These are phyloP conservation scores for Hippoglossus stenolepis DNA, from an alignment of 2,113 vertebrate species.

Conservation along the genomic window DNA sequence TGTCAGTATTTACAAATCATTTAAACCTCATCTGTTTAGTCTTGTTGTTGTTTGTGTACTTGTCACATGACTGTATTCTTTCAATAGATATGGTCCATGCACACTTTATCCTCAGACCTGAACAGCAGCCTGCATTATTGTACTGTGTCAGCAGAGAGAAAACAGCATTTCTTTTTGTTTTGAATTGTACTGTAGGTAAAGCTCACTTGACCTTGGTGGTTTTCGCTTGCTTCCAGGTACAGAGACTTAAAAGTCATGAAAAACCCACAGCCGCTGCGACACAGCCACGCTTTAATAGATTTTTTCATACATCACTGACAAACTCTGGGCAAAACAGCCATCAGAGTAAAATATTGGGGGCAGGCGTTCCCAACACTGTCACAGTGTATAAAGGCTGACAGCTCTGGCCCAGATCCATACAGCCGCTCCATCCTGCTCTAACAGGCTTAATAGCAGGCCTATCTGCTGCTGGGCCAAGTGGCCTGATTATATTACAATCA, in stretches of 20 bases:
- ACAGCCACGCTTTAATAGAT: conserved; percentile 89
- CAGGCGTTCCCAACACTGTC: conserved; percentile 77
- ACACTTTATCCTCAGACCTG: background rate
- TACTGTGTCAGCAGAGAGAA: background rate
- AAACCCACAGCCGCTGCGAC: conserved; percentile 81
- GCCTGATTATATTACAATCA: conserved; percentile 66
- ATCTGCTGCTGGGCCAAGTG: conserved; percentile 47
- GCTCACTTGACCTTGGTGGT: conserved; percentile 75
- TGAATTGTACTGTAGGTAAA: background rate
- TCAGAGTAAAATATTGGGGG: conserved; percentile 71
- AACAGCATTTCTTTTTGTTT: background rate
- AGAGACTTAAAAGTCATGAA: conserved; percentile 35
- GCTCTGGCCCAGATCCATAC: conserved; percentile 57
- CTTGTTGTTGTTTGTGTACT: background rate
- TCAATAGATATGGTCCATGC: background rate
- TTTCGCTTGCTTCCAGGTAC: conserved; percentile 40
- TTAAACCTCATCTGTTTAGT: background rate
- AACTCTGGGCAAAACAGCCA: conserved; percentile 66
- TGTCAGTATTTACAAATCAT: background rate
- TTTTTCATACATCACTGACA: conserved; percentile 95
- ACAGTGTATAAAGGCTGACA: conserved; percentile 67
- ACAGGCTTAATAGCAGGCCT: conserved; percentile 34
- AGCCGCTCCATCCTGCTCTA: conserved; percentile 48
- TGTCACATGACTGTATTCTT: background rate
- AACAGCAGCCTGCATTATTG: too few species aligned